Base-by-base conservation (phyloP, 2,797 vertebrate genomes). In the Hylomyscus alleni region DNA sequence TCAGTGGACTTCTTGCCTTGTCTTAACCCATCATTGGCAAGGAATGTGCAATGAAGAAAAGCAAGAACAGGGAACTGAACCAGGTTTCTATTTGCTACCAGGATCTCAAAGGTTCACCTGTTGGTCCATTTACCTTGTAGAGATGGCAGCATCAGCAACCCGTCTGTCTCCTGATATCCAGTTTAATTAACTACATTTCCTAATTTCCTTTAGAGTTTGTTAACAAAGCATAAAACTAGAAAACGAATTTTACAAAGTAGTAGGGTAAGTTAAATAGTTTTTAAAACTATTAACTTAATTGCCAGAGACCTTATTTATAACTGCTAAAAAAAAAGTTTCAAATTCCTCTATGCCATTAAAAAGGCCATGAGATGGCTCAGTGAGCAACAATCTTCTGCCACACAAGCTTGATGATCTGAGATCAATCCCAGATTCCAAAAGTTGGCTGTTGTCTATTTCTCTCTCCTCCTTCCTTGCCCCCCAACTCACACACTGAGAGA, bases 281-380 rank as follows among this genome's bases (percentile, higher is more conserved):
- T 86, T 58, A 93, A 94, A 95, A 95, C 54, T 67, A 83, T 62
- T 44, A 44, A 44, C 76, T 87, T 52, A 90, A 91, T 95, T 93
- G n/a, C n/a, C 52, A 90, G 78, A 94, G 29, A 31, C 67, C 72
- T 91, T 95, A 93, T 67, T 89, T 90, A 76, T 54, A 97, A 94
- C 76, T 67, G 11, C 65, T 95, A 4, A 78, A 77, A 95, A 95
- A 89, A 91, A 96, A 77, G 50, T 76, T 84, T 93, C 15, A 93
- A 89, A 95, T 40, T 89, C 29, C 26, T 85, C 0, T 52, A 87
- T 87, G 90, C 77, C 93, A 93, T 86, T 93, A 88, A 81, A 96
- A 94, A 31, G 22, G 31, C 40, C 29, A 69, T 9, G 20, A 52
- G 47, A 72, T 86, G 47, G 13, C 13, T 87, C 50, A 73, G 9